Evolutionary conservation across 2,888 invertebrate genomes (phyloP), one percentile per base, ranked within the genome.

Genomic region (Cephus pulcher): DNA sequence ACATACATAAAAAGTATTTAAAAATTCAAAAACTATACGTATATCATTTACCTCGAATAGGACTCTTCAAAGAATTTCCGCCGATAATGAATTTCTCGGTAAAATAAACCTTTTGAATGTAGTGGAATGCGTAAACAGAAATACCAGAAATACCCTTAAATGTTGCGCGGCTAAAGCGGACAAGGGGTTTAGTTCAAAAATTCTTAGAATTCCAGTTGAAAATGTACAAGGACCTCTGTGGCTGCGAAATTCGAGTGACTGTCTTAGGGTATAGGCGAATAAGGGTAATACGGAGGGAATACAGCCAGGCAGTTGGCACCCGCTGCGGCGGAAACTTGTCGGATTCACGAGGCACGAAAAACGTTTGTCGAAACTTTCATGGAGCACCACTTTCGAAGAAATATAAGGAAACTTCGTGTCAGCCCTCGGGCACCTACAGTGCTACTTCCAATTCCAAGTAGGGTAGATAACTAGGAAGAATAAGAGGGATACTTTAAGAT

Each of bases 281-380:
- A 40, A 40, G 40, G 40, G 6, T 15, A 15, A 40, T 40, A 40
- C 15, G 15, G 6, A 23, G 40, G 2, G 23, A 56, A 23, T 15
- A 56, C 23, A 23, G 56, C 23, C 23, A 23, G 56, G 56, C 56
- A 56, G 56, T 56, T 56, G 56, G 56, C 56, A 23, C 23, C 56
- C 56, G 56, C 23, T 56, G 23, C 23, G 56, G 23, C 56, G 23
- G 23, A 56, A 23, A 23, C 71, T 71, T 71, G 33, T 23, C 71
- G 71, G 34, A 71, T 15, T 71, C 71, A 33, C 32, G 71, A 34
- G 71, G 71, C 71, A 71, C 71, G 71, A 71, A 34, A 32, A 71
- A 71, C 32, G 71, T 34, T 71, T 15, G 71, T 71, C 32, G 32
- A 71, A 71, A 71, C 71, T 71, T 71, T 12, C 32, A 71, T 23